A percentile compares a stretch with the other conserved stretches of the same genome.
Evolutionary conservation across 2,888 invertebrate genomes (phyloP).

Genomic region (Acleris sparsana): DNA sequence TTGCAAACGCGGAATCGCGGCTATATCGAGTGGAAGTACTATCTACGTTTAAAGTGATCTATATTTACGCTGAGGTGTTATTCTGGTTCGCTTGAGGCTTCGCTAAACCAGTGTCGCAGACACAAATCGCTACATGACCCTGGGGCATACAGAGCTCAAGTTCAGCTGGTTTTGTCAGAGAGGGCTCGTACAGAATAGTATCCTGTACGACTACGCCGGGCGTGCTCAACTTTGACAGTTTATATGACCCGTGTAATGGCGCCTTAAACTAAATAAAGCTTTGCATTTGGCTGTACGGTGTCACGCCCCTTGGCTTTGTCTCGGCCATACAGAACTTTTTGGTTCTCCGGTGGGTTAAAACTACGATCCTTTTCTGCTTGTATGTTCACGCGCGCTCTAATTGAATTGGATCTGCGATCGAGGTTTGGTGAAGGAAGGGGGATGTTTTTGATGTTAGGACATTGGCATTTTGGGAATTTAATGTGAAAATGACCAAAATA

Average conservation of each 20-base stretch:
- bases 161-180: too few species aligned
- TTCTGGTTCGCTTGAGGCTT: too few species aligned
- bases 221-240: conserved; percentile 78
- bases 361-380: conserved; percentile 31
- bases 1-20: conserved; percentile 10
- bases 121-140: too few species aligned
- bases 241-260: conserved; percentile 83
- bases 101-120: too few species aligned
- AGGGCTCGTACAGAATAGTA: neutral
- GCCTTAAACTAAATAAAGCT: conserved; percentile 81
- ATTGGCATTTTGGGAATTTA: too few species aligned
- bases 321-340: conserved; percentile 66
- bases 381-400: conserved; percentile 24
- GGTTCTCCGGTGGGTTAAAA: conserved; percentile 19
- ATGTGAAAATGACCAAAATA: too few species aligned
- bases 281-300: conserved; percentile 73
- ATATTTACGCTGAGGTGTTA: conserved; percentile 4
- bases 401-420: conserved; percentile 25
- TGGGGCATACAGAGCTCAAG: too few species aligned
- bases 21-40: conserved; percentile 24
- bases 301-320: conserved; percentile 68
- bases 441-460: conserved; percentile 2
- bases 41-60: conserved; percentile 26
- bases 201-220: conserved; percentile 46
- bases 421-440: conserved; percentile 14